Base-by-base conservation (phyloP, 1,140 invertebrate genomes). In the Gonioctena quinquepunctata region DNA sequence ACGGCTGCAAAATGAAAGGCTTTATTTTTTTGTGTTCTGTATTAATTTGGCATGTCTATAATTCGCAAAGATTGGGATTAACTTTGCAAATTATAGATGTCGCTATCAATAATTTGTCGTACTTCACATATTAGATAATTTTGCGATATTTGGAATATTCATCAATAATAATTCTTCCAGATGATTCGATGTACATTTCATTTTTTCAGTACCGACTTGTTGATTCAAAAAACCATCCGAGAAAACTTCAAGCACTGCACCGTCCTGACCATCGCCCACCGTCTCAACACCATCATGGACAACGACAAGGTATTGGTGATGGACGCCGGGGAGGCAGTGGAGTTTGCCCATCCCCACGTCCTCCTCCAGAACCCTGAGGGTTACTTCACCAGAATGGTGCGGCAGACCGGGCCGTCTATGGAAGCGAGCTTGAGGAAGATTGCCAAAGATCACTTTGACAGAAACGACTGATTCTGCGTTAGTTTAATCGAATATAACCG, bases 271-370 rank as follows among this genome's bases (percentile, higher is more conserved):
- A 91, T 93, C 63, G 92, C 91, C 22, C 92, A 93, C 82, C 85
- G 92, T 64, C 81, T 94, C 7, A 89, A 93, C 77, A 95, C 93
- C 3, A 90, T 95, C 18, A 88, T 95, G 84, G 89, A 42, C 7
- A 80, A 77, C 2, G 79, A 81, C 61, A 76, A 73, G 67, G 80
- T 77, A 66, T 25, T 82, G 22, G 79, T 82, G 21, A 80, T 82
- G 79, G 78, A 81, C 54, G 65, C 61, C 18, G 80, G 81, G 11
- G 66, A 71, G 28, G 68, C 76, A 2, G 72, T 79, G 11, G 80
- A 82, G 75, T 80, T 81, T 65, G 80, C 78, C 64, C 78, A 79
- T 76, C 80, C 81, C 1, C 63, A 74, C 48, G 66, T 69, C 16
- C 67, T 82, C n/a, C 67, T 82, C 6, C 64, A 76, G 70, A 77